Conservation (phyloP, 2,113 vertebrate species). For the Colossoma macropomum region DNA sequence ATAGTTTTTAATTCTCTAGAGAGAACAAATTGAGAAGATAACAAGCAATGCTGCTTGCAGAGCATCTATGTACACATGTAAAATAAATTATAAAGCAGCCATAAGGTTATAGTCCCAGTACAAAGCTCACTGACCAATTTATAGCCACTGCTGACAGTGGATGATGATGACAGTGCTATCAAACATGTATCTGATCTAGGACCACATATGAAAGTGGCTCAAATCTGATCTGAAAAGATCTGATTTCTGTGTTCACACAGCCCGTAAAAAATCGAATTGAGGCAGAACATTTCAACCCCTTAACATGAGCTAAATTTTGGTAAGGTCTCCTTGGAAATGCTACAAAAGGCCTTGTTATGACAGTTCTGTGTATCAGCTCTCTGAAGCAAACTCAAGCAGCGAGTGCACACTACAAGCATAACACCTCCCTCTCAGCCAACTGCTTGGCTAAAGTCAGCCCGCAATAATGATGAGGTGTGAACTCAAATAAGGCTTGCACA, state of each 20-base stretch:
- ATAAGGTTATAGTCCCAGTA: not conserved
- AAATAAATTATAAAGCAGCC: too few relatives aligned
- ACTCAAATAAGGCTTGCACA: conserved; percentile 42
- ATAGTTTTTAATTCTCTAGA: not conserved
- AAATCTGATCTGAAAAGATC: not conserved
- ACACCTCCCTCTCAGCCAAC: conserved; percentile 44
- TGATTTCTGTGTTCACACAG: not conserved
- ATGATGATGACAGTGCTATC: too few relatives aligned
- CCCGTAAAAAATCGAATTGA: not conserved
- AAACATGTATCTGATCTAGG: too few relatives aligned
- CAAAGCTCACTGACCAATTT: not conserved
- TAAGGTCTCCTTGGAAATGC: not conserved
- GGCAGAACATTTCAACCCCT: not conserved
- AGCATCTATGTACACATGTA: too few relatives aligned
- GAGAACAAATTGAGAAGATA: too few relatives aligned
- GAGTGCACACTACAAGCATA: conserved; percentile 35
- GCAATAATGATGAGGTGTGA: conserved; percentile 48
- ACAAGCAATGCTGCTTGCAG: too few relatives aligned
- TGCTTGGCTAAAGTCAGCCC: conserved; percentile 40
- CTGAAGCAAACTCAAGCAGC: conserved; percentile 26
- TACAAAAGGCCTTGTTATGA: not conserved
- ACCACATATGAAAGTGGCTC: not conserved
- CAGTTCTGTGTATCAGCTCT: not conserved
- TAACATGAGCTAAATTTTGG: not conserved
- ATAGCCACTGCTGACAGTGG: too few relatives aligned